Base-by-base conservation (phyloP, 2,888 invertebrate species). In the Vesta saturnalis region DNA sequence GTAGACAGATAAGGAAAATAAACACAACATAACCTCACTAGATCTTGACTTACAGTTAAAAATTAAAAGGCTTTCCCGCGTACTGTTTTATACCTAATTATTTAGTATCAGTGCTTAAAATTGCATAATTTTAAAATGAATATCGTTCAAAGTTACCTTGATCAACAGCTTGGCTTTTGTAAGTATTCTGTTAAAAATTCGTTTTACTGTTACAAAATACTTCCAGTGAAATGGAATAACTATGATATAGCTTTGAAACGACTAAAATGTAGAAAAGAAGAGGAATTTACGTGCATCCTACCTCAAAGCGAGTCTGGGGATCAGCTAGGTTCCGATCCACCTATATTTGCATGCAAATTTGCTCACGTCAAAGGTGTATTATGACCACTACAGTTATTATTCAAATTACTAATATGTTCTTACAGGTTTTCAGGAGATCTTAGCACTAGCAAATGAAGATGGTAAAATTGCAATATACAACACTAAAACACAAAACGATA, bases 391-490 rank as follows among this genome's bases (percentile, higher is more conserved):
- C 1, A 21, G n/a, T 21, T 14, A 6, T 10, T 21, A 1, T 35
- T 47, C 16, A 15, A 18, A 6, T 35, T 14, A 14, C 16, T 8
- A 14, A 22, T 4, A 1, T 39, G 8, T 39, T n/a, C n/a, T n/a
- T n/a, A n/a, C 86, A 67, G 90, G 89, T 64, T 88, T 88, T 74
- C 89, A 91, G 77, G 89, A 94, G 78, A 86, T 94, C 21, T 82
- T 95, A 54, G 94, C 93, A 8, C 86, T 95, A 62, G 94, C 94
- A 5, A 94, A 95, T 81, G 95, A 96, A 85, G 94, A 94, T 85
- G 96, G 95, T 18, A 89, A 87, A 76, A 86, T 93, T 43, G 89
- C 89, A 58, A 86, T 89, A 63, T 89, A 91, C 85, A 89, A 84
- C 61, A 79, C n/a, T n/a, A 73, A 4, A 67, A 58, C 30, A 64